Evolutionary conservation across 2,113 vertebrate genomes (phyloP), one percentile per base, ranked within the genome.

Genomic region (Triplophysa dalaica): DNA sequence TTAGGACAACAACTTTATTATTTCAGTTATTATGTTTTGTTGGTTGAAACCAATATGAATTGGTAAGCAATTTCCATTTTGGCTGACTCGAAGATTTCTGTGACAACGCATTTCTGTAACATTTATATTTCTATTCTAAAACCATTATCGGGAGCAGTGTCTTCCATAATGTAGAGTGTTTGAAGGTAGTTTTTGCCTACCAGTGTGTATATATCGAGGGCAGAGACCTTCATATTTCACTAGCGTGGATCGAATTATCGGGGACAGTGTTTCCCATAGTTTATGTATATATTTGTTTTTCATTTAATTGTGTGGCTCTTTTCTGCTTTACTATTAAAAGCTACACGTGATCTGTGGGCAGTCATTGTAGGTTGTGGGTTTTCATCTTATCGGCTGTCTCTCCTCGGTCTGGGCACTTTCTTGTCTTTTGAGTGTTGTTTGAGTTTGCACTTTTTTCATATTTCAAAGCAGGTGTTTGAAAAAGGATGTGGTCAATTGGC

Each of bases 251-350:
- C 85, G 93, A 93, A 95, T 98, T 98, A 94, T 98, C 95, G 96
- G 96, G 96, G 87, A 95, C 96, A 97, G 95, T 94, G 95, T 97
- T 96, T 97, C 96, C 95, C 95, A 98, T 95, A 96, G 95, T 96
- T 96, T 93, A 93, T 93, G 93, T 85, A 90, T 86, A 80, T 58
- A 61, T 89, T 85, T 89, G 67, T 88, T 89, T 68, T 90, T 82
- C 73, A 75, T 64, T 68, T 24, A 69, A 63, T 70, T 56, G 75
- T 69, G 70, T n/a, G 45, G 22, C 82, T 81, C 78, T 54, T 80
- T 81, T 0, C 65, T 21, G 19, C 22, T 82, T 33, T 33, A 45
- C 6, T 69, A 29, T 16, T 29, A 3, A 50, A 61, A 22, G n/a
- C 14, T 50, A 24, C 48, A 60, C 76, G 22, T 38, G 29, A 38